These are phyloP conservation scores for Clarias platycephalus DNA, from an alignment of 2,797 vertebrate species.

Conservation along the genomic window DNA sequence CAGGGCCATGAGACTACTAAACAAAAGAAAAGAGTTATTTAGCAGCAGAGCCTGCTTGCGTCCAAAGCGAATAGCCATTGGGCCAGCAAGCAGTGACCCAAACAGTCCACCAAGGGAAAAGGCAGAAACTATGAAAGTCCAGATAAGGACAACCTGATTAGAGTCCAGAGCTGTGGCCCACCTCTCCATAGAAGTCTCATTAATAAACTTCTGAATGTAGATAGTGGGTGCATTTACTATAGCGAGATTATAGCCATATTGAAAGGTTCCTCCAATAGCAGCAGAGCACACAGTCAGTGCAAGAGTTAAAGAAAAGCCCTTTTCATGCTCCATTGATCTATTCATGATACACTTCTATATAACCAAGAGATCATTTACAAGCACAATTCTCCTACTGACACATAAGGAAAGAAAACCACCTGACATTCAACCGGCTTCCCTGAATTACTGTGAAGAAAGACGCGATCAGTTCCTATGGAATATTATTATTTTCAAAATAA, in stretches of 20 bases:
- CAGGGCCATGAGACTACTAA: constrained; percentile 70
- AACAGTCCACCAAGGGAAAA: constrained; percentile 82
- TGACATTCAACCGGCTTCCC: not conserved
- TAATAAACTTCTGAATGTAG: constrained; percentile 85
- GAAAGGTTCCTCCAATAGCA: constrained; percentile 91
- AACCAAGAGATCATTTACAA: not conserved
- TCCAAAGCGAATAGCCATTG: constrained; percentile 80
- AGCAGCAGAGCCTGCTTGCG: constrained; percentile 84
- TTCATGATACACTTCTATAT: not conserved
- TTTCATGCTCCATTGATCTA: constrained; percentile 15
- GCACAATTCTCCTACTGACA: not conserved
- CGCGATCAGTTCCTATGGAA: not conserved
- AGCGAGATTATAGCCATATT: constrained; percentile 91
- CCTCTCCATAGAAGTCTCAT: constrained; percentile 78
- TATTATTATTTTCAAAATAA: constrained; percentile 36
- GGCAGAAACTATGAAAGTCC: constrained; percentile 82
- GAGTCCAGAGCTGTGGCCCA: constrained; percentile 67
- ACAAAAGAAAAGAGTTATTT: constrained; percentile 82
- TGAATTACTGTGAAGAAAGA: not conserved
- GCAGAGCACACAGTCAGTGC: constrained; percentile 80
- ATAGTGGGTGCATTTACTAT: constrained; percentile 85
- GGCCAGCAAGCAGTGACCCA: constrained; percentile 82
- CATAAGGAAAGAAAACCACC: not conserved
- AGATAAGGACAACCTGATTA: constrained; percentile 73
- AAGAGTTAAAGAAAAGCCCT: constrained; percentile 64